Conservation (phyloP, 1,140 invertebrate genomes). For the Drosophila azteca region DNA sequence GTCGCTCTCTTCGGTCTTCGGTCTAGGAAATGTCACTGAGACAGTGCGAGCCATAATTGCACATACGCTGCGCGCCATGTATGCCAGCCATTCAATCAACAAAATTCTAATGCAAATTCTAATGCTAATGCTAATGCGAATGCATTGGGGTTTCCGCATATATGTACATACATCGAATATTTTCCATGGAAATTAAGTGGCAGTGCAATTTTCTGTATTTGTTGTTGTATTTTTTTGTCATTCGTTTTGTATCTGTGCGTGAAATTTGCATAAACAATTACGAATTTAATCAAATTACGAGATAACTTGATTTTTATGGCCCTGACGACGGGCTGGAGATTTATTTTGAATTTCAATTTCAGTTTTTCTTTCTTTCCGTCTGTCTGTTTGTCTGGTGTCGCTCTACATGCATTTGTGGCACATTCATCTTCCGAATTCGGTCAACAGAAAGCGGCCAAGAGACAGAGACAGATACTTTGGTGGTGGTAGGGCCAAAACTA, state of each 20-base stretch:
- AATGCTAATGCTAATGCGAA: constrained; percentile 52
- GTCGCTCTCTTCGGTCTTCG: background rate
- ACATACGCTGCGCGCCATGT: constrained; percentile 66
- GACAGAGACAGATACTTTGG: constrained; percentile 21
- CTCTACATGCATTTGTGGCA: constrained; percentile 57
- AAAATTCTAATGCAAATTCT: constrained; percentile 60
- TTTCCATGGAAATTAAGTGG: constrained; percentile 49
- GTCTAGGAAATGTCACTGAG: constrained; percentile 58
- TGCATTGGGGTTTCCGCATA: constrained; percentile 21
- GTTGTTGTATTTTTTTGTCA: constrained; percentile 5
- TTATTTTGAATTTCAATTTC: constrained; percentile 51
- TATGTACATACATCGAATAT: background rate
- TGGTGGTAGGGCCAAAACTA: constrained; percentile 18
- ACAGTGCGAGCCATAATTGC: constrained; percentile 70
- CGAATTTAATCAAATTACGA: constrained; percentile 48
- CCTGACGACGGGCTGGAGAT: constrained; percentile 15
- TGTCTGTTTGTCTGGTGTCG: constrained; percentile 1
- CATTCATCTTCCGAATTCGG: constrained; percentile 76
- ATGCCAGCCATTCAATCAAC: constrained; percentile 73
- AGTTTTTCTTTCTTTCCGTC: constrained; percentile 8
- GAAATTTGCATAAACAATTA: constrained; percentile 55
- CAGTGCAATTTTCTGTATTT: constrained; percentile 21
- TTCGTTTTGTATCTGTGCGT: constrained; percentile 13
- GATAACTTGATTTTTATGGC: constrained; percentile 44
- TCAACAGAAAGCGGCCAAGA: constrained; percentile 59